Base-by-base conservation (phyloP, 1,140 invertebrate species). In the Pseudomyrmex gracilis region DNA sequence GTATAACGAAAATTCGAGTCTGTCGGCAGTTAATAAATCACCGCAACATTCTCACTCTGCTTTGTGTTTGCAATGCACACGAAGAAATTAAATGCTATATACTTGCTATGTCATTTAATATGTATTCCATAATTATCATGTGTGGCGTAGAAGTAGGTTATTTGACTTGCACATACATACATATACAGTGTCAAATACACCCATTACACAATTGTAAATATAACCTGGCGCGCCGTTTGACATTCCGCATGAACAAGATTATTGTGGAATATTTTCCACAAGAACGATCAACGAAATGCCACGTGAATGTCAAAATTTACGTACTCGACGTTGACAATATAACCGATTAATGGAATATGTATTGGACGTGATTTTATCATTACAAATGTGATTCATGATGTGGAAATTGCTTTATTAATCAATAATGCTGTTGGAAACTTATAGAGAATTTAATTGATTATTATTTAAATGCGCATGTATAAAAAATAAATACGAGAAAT, bases 21-120 rank as follows among this genome's bases (percentile, higher is more conserved):
- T 45, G 63, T 55, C 74, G 74, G 64, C 64, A 78, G 64, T 78
- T 78, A 78, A 78, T 68, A 78, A 78, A 78, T 78, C 70, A 78
- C 20, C 51, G 53, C 24, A 68, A 78, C 64, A 45, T 68, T 60
- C 66, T 53, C 47, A 77, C 12, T 34, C 49, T 17, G 43, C 43
- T 70, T 68, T 17, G 51, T 55, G 51, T 20, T 43, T 17, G 66
- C 3, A 68, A 34, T 24, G 15, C 53, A 70, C 67, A 80, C 66
- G 66, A 60, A 70, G 76, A 80, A 58, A 71, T 80, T 58, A 58
- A 58, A 70, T 45, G 66, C 53, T 45, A 80, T 80, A 15, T 47
- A 45, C n/a, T 20, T 47, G 60, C 60, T 24, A 24, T 45, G 22
- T 66, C 47, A 45, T 77, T 77, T 66, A 71, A 80, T 80, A 71